A percentile compares a stretch with the other conserved stretches of the same genome.
phyloP scores from a whole-genome alignment of 2,113 vertebrate species.

The Cololabis saira region DNA sequence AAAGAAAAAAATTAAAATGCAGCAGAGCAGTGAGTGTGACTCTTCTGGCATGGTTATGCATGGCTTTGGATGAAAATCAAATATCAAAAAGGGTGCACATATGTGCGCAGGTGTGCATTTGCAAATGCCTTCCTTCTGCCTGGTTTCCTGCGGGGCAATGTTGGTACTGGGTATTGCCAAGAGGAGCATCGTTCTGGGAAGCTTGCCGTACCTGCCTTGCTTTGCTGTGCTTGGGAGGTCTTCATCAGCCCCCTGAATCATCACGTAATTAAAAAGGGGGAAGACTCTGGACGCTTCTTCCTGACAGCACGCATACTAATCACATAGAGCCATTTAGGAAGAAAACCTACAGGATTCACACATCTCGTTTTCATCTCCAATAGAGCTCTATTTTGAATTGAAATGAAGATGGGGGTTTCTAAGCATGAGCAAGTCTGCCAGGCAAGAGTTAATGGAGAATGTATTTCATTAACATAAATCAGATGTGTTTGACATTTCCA shows the following conservation, averaged over 20 bases:
- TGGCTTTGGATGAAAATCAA: conserved; percentile 50
- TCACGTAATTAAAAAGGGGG: conserved; percentile 71
- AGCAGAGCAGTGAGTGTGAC: conserved; percentile 77
- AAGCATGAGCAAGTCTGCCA: conserved; percentile 73
- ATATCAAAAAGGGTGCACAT: conserved; percentile 39
- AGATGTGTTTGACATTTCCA: conserved; percentile 59
- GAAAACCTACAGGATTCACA: conserved; percentile 76
- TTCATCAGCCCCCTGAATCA: conserved; percentile 31
- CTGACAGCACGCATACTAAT: conserved; percentile 72
- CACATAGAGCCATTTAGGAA: conserved; percentile 60
- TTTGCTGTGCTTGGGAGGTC: conserved; percentile 25
- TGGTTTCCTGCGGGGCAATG: conserved; percentile 15
- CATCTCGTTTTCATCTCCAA: conserved; percentile 75
- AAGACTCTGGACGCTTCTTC: conserved; percentile 52
- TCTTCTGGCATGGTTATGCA: conserved; percentile 62
- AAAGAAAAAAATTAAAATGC: conserved; percentile 72
- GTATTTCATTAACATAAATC: conserved; percentile 79
- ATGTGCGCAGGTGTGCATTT: conserved; percentile 39
- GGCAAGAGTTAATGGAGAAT: conserved; percentile 71
- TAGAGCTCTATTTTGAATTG: conserved; percentile 69
- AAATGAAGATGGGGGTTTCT: conserved; percentile 76
- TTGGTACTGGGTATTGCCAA: conserved; percentile 39
- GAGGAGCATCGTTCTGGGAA: conserved; percentile 53
- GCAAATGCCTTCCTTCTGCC: conserved; percentile 53
- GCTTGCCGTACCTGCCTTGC: conserved; percentile 38